Base-by-base conservation (phyloP, 2,797 vertebrate genomes). In the Arremon aurantiirostris region DNA sequence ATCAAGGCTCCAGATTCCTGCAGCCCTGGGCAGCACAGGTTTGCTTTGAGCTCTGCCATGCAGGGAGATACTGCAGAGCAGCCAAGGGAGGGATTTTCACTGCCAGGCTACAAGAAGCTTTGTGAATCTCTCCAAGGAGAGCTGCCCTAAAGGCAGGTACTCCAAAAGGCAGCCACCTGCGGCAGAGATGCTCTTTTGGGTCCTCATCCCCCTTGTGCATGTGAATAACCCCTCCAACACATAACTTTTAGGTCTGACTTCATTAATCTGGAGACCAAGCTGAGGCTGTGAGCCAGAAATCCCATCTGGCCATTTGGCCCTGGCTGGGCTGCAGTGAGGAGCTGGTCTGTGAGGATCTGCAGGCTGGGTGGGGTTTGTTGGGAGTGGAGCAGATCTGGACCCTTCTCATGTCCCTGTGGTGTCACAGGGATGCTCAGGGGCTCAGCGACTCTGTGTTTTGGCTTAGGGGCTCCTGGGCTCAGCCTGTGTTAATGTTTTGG, bases 291-390 rank as follows among this genome's bases (percentile, higher is more conserved):
- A 79, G 95, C 86, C 94, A 95, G 72, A 68, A 71, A 92, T 85
- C 76, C 93, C 94, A 91, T 95, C 90, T 97, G 94, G 75, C 34
- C 12, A 1, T 73, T 87, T 9, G 3, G 42, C 68, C 68, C 68
- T 91, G 0, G 2, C 53, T 55, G 47, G 46, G 80, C 70, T 86
- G 73, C 81, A 27, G 55, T 0, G 17, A 63, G 87, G 73, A 57
- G 60, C 65, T 94, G 89, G 72, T 11, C 65, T 6, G 4, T 10
- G 72, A 49, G 46, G 69, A n/a, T 63, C 64, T 88, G 59, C 37
- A 52, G 77, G 15, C 34, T 34, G 79, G n/a, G 32, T 26, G 81
- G 66, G 26, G 11, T 90, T 39, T 32, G 61, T 16, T 0, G 53
- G 47, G 3, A 14, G 18, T 0, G 1, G 14, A 52, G 79, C 69